Evolutionary conservation across 37 sponge, comb jelly and placozoan species (phyloP).

Genomic region (Ephydatia muelleri): DNA sequence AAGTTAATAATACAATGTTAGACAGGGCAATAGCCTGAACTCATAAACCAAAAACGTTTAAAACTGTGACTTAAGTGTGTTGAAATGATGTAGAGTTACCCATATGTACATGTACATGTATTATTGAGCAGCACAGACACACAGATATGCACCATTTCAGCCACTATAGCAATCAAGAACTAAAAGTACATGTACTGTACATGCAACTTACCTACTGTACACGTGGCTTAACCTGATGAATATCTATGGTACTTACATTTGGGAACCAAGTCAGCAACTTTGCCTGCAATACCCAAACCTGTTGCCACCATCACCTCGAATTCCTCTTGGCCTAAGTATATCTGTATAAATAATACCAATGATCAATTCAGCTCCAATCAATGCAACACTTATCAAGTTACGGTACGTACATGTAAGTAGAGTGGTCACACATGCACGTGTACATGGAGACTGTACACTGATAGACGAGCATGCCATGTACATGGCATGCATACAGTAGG

Average conservation of each 20-base stretch:
- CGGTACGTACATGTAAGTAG: neutral
- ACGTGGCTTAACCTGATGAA: neutral
- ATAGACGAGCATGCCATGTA: neutral
- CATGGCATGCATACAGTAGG: too few species aligned
- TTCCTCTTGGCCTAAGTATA: slow-evolving; percentile 53
- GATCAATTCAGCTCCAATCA: neutral
- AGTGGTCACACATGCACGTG: neutral
- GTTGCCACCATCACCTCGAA: slow-evolving; percentile 14
- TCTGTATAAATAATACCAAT: neutral
- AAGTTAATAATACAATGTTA: too few species aligned
- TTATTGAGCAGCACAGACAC: too few species aligned
- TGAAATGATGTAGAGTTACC: too few species aligned
- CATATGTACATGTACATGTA: too few species aligned
- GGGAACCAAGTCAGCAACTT: neutral
- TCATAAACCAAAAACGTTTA: too few species aligned
- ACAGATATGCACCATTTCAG: too few species aligned
- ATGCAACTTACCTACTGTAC: neutral
- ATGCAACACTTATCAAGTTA: neutral
- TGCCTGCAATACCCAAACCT: slow-evolving; percentile 9
- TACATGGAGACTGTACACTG: neutral
- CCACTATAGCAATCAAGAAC: too few species aligned
- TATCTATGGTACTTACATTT: slow-evolving; percentile 4
- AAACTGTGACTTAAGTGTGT: too few species aligned
- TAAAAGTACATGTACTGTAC: too few species aligned
- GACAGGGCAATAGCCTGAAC: too few species aligned